Base-by-base conservation (phyloP, 1,140 invertebrate genomes). In the Halesus radiatus region DNA sequence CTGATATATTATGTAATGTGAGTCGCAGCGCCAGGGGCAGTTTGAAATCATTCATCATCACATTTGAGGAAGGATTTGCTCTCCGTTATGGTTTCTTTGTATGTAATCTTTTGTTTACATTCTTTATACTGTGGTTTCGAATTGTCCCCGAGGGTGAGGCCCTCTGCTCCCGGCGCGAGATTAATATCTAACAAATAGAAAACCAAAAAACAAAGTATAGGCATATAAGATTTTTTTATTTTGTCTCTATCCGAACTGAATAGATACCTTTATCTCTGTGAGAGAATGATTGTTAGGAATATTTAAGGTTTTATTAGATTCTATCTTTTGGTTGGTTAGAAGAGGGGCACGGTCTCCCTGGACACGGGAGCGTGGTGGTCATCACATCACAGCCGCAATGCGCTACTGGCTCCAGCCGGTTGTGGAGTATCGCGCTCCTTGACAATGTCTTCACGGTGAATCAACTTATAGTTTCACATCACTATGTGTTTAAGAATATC, bases 221-320 rank as follows among this genome's bases (percentile, higher is more conserved):
- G 66, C 72, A 80, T 74, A 68, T 82, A 82, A 82, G 81, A 82
- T 80, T 82, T 81, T 81, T 68, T 80, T 76, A 83, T 83, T 80
- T 83, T 81, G 73, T 83, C 82, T 80, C 64, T 79, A 80, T 83
- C 82, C 54, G 82, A 80, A 83, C 82, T 80, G 82, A 80, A 80
- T 80, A 79, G 82, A 80, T 79, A 80, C 79, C 82, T 80, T 72
- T 79, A 80, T 80, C 74, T 80, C 81, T 80, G 68, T 76, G 78
- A 80, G 81, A 82, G 79, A 80, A 76, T 78, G 81, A 83, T 78
- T 68, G 78, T 83, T 83, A 79, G 66, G 77, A 73, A 72, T 79
- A 79, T 79, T 60, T 60, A 79, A 58, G 54, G 50, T 79, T 78
- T 73, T 72, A 79, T 45, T 72, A 60, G 52, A 79, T 20, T 62